A percentile compares a stretch with the other conserved stretches of the same genome.
phyloP scores from a whole-genome alignment of 2,888 invertebrate species.

The Ophion slaviceki region DNA sequence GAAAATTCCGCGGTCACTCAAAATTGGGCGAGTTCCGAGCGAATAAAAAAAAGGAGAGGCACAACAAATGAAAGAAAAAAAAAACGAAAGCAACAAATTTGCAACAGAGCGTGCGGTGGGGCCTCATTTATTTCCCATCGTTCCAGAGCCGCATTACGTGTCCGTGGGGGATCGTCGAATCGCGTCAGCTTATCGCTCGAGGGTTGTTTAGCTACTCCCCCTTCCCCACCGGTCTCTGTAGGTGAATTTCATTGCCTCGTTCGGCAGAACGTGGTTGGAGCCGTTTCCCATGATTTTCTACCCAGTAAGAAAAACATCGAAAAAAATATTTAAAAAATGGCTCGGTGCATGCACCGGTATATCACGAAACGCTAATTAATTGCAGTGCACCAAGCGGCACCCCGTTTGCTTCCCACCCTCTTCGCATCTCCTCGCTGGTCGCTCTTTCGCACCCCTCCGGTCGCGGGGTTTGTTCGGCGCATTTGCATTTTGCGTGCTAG shows the following conservation, averaged over 20 bases:
- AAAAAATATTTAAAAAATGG: conserved; percentile 68
- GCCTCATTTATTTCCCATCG: conserved; percentile 63
- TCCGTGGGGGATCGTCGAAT: conserved; percentile 73
- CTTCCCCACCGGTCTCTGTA: not conserved
- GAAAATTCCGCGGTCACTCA: too few species aligned
- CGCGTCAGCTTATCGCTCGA: conserved; percentile 77
- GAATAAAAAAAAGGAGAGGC: not conserved
- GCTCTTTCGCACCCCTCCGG: conserved; percentile 51
- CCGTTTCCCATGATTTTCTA: conserved; percentile 36
- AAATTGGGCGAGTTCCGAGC: not conserved
- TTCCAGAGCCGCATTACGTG: conserved; percentile 66
- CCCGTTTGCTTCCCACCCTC: conserved; percentile 60
- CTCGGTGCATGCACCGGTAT: conserved; percentile 79
- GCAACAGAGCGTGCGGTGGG: conserved; percentile 37
- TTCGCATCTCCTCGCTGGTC: conserved; percentile 39
- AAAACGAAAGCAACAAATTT: conserved; percentile 20
- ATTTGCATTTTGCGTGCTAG: conserved; percentile 81
- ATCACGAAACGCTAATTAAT: conserved; percentile 82
- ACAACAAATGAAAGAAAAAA: not conserved
- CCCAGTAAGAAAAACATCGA: conserved; percentile 10
- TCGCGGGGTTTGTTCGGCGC: conserved; percentile 48
- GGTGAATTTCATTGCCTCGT: conserved; percentile 16
- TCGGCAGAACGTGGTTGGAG: conserved; percentile 2
- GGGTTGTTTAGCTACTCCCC: conserved; percentile 57
- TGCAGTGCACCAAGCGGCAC: conserved; percentile 78